Base-by-base conservation (phyloP, 2,113 vertebrate species). In the Oceanodroma tethys region DNA sequence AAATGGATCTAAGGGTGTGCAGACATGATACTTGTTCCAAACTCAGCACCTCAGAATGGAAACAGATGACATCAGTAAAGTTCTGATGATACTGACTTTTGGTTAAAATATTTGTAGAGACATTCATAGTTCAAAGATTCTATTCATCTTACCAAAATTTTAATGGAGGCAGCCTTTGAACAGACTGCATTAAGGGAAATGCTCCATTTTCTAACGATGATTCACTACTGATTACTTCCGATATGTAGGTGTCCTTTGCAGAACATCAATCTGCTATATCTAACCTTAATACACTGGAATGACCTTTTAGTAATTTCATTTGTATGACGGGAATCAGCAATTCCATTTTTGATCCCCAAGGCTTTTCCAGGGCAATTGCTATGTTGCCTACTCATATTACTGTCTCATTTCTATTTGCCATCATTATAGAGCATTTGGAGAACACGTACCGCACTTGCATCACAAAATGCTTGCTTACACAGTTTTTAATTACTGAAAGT, bases 291-390 rank as follows among this genome's bases (percentile, higher is more conserved):
- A 55, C 16, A 59, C 81, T 26, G 38, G 36, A 84, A 55, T 50
- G 75, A 90, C 85, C 90, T 96, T 92, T 90, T 4, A 93, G 85
- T 56, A 27, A 56, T 72, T 87, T 68, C 71, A 59, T 38, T 50
- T 58, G 18, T 43, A 27, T 60, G 71, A 92, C 0, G 0, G 55
- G 79, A 93, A 96, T 76, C 0, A 0, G 67, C 67, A 82, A 27
- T 81, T 80, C 48, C 81, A 70, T 36, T 70, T 93, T 52, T 62
- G 62, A 81, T 73, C 55, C 90, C 38, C 55, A 66, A 92, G 82
- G 92, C 72, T 93, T 43, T 67, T 73, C 67, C 63, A 86, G 59
- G 50, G 29, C 81, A 83, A 42, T 7, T 45, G 50, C 50, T 86
- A 38, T 0, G 4, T 48, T 94, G 85, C 82, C 82, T 55, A 83